phyloP scores from a whole-genome alignment of 1,140 invertebrate species.

The Penaeus vannamei region DNA sequence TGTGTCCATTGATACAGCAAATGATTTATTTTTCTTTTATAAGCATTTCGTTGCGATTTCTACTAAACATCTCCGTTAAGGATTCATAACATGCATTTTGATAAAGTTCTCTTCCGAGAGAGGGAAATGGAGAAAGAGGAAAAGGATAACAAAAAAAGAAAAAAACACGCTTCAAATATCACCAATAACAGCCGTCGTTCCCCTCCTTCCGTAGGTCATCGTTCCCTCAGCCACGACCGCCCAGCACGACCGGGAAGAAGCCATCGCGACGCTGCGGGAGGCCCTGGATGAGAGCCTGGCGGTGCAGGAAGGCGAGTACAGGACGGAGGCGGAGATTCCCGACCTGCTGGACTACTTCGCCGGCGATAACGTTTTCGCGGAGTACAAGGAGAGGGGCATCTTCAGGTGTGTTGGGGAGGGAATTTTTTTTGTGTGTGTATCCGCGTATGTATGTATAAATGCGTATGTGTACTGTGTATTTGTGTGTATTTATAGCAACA shows the following conservation, averaged over 20 bases:
- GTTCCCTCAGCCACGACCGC: conserved; percentile 4
- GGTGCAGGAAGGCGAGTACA: background rate
- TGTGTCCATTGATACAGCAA: background rate
- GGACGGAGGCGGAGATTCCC: conserved; percentile 35
- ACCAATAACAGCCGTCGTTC: background rate
- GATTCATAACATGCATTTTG: too few relatives aligned
- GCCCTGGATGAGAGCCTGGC: background rate
- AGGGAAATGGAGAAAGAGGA: too few relatives aligned
- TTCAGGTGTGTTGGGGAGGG: conserved; percentile 34
- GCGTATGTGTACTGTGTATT: background rate
- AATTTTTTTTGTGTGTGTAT: background rate
- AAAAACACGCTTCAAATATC: background rate
- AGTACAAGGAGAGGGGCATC: conserved; percentile 52
- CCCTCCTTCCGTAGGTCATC: conserved; percentile 24
- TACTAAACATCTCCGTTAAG: too few relatives aligned
- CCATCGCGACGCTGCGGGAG: background rate
- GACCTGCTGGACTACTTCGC: conserved; percentile 43
- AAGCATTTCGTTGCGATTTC: too few relatives aligned
- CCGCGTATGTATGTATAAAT: background rate
- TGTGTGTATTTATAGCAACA: background rate
- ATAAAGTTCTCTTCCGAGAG: too few relatives aligned
- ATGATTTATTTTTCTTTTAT: background rate
- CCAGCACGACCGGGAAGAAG: background rate
- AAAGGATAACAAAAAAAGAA: too few relatives aligned
- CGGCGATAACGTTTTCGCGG: conserved; percentile 47